Evolutionary conservation across 2,113 vertebrate species (phyloP).

Genomic region (Ochotona curzoniae): DNA sequence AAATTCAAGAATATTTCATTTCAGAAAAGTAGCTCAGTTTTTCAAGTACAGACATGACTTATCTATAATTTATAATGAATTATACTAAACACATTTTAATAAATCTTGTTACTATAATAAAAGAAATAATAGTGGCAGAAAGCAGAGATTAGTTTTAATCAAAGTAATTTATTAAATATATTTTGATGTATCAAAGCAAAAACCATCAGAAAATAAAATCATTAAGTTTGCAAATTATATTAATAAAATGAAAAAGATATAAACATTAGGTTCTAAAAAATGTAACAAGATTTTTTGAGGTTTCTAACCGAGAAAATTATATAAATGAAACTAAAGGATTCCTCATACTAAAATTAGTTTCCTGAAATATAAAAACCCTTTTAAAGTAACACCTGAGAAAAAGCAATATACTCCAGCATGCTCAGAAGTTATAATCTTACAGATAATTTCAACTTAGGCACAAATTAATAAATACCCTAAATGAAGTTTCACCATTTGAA

Average conservation of each 20-base stretch:
- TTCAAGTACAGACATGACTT: neutral
- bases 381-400: neutral
- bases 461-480: neutral
- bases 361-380: neutral
- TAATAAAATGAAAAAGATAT: neutral
- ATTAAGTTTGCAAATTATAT: slow-evolving; percentile 53
- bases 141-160: slow-evolving; percentile 47
- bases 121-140: slow-evolving; percentile 34
- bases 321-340: slow-evolving; percentile 4
- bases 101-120: slow-evolving; percentile 40
- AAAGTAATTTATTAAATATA: slow-evolving; percentile 56
- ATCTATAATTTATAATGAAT: slow-evolving; percentile 49
- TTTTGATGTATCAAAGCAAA: slow-evolving; percentile 60
- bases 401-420: neutral
- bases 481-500: neutral
- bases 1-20: neutral
- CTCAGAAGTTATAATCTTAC: neutral
- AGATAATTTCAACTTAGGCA: neutral
- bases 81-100: slow-evolving; percentile 46
- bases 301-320: slow-evolving; percentile 48
- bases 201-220: slow-evolving; percentile 38
- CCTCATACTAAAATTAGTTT: slow-evolving; percentile 11
- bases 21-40: slow-evolving; percentile 27
- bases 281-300: neutral
- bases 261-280: slow-evolving; percentile 18